Conservation (phyloP, 2,113 vertebrate species). For the Prunella fulvescens region DNA sequence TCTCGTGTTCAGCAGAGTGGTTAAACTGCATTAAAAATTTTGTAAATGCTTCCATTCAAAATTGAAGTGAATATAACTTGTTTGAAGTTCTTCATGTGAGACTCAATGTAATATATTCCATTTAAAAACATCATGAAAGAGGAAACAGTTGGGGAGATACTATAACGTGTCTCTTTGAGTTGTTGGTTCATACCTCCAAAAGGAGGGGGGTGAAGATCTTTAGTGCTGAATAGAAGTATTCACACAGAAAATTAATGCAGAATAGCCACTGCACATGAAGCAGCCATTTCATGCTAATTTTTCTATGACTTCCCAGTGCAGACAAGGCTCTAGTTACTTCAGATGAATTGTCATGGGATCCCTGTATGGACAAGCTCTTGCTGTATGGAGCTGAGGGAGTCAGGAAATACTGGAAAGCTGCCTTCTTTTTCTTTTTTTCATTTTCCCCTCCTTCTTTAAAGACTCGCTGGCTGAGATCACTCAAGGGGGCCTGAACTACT, state of each 20-base stretch:
- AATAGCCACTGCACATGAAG: background rate
- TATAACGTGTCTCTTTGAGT: background rate
- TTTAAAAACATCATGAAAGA: background rate
- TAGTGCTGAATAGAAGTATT: constrained; percentile 38
- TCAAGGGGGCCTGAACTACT: background rate
- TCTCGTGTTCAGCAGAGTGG: background rate
- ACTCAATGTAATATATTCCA: background rate
- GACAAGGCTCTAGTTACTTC: constrained; percentile 3
- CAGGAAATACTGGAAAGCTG: constrained; percentile 25
- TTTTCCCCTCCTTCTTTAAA: background rate
- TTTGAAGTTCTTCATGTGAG: background rate
- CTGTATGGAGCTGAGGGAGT: background rate
- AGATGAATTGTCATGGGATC: constrained; percentile 3
- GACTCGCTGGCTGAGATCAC: background rate
- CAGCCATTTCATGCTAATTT: constrained; percentile 46
- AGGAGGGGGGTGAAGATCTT: background rate
- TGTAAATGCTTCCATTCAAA: background rate
- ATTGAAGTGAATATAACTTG: background rate
- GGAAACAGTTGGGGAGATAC: background rate
- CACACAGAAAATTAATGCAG: constrained; percentile 14
- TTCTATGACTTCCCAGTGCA: background rate
- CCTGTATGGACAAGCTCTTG: background rate
- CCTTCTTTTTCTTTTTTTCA: background rate
- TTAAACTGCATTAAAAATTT: background rate
- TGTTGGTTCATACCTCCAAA: background rate